Evolutionary conservation across 2,888 invertebrate species (phyloP), one percentile per base, ranked within the genome.

Genomic region (Nephrotoma guestfalica): DNA sequence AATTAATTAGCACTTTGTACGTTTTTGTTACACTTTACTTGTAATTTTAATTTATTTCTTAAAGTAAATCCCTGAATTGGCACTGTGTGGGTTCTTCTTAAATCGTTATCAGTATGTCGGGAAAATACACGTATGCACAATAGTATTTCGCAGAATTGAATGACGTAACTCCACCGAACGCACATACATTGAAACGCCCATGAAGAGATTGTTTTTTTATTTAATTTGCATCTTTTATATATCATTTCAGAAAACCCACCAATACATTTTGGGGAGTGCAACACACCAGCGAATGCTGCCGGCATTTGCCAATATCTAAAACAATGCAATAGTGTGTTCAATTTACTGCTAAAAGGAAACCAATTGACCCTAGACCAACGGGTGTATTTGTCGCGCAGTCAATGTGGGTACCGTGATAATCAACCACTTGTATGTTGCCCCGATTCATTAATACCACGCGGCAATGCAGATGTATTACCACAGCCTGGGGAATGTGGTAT

Each of bases 391-490:
- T 91, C 93, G 86, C 90, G 91, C 71, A 93, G 95, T 1, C 94
- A 94, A 87, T 95, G 96, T 89, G 94, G 95, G 0, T 94, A 93
- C 88, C 90, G 92, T 0, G 92, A 92, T 0, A 89, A 88, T 11
- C 89, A 92, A 7, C 95, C 95, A 0, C 93, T 92, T 90, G 94
- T 86, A 1, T 51, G 13, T 45, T 45, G 84, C n/a, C 84, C 84
- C 41, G 84, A 51, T 86, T 0, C 43, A 4, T 41, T 84, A 41
- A 84, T 41, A 84, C 30, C 45, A 13, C 9, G 13, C 3, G 86
- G 9, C 1, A 83, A 11, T 84, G 41, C n/a, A 3, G 15, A 30
- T 83, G 30, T 51, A 43, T 57, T 87, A 42, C 86, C 86, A 6
- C 18, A 18, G n/a, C 86, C 86, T 0, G 86, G 87, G 18, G n/a